Base-by-base conservation (phyloP, 1,140 invertebrate species). In the Conus betulinus region DNA sequence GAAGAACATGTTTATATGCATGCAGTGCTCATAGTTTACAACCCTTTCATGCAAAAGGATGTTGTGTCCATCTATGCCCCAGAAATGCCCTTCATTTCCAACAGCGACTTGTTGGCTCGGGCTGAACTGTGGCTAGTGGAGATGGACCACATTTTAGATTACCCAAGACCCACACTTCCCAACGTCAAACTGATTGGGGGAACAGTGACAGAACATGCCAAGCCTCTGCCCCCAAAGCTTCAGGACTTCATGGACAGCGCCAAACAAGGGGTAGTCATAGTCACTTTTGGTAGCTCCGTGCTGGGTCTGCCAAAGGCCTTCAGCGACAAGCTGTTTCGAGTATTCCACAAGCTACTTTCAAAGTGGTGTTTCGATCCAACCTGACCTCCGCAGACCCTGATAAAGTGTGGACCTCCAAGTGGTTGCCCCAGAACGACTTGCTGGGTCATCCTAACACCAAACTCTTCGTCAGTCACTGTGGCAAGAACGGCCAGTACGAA, bases 401-500 rank as follows among this genome's bases (percentile, higher is more conserved):
- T 51, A 88, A 82, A 13, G 81, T 90, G 5, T 20, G 81, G 76
- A 88, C 89, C 25, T 88, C 74, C 3, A 52, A 11, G 63, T 90
- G 89, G 89, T 71, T 90, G n/a, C 89, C 89, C 27, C 89, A 90
- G 67, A 90, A 90, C 84, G 89, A 90, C 63, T 81, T 90, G 63
- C 63, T 90, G 74, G 89, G 83, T 85, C 83, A 90, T 57, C 67
- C 74, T 15, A 90, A 88, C 60, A 90, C 90, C 92, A 93, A 96
- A 67, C 96, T 96, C 0, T 98, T 97, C 88, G 96, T 98, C 88
- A 97, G 97, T 0, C 97, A 98, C 91, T 97, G 96, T 25, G 97
- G 97, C 0, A 96, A 97, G 60, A 96, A 97, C 92, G 97, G 97
- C 25, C 96, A 96, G 3, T 97, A 97, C 27, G 76, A 78, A 25